Conservation (phyloP, 1,140 invertebrate genomes). For the Mycetomoellerius zeteki region DNA sequence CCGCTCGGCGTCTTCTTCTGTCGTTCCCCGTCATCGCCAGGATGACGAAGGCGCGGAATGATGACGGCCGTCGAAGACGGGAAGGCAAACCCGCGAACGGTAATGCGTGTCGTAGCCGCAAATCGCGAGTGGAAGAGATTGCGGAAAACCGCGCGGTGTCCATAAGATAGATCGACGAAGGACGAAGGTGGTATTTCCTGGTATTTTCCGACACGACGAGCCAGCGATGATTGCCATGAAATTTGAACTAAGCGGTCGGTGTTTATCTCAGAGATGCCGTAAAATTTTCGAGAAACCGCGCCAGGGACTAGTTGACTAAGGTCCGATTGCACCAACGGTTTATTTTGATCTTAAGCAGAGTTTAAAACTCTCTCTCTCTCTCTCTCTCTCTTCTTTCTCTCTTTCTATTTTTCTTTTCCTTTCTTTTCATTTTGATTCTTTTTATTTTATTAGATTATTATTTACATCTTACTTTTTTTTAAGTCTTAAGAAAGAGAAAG, state of each 20-base stretch:
- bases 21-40: slow-evolving; percentile 30
- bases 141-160: neutral
- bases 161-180: neutral
- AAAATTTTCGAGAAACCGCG: neutral
- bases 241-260: neutral
- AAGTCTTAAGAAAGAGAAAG: too few relatives aligned
- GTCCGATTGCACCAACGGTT: too few relatives aligned
- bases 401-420: too few relatives aligned
- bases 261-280: neutral
- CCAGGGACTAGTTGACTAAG: too few relatives aligned
- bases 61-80: slow-evolving; percentile 2
- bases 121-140: neutral
- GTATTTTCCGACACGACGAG: neutral
- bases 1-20: slow-evolving; percentile 10
- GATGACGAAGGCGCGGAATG: slow-evolving; percentile 40
- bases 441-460: too few relatives aligned
- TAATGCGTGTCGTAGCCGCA: neutral
- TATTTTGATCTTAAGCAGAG: too few relatives aligned
- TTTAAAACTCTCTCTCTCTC: too few relatives aligned
- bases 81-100: slow-evolving; percentile 6
- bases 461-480: too few relatives aligned
- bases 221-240: neutral
- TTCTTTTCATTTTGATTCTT: too few relatives aligned
- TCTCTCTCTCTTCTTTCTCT: too few relatives aligned
- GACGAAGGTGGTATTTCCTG: neutral